A percentile compares a stretch with the other conserved stretches of the same genome.
These are phyloP conservation scores for Drosophila melanogaster DNA, from an alignment of 1,140 invertebrate genomes.

Conservation along the genomic window Release_6_plus_ISO1_MT NT_033779.5:11752501-11753000, in stretches of 20 bases:
- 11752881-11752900: constrained; percentile 18
- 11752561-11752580: constrained; percentile 68
- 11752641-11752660: constrained; percentile 67
- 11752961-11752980: background rate
- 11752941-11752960: background rate
- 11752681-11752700: constrained; percentile 43
- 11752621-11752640: constrained; percentile 83
- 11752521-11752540: constrained; percentile 24
- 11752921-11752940: constrained; percentile 2
- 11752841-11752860: constrained; percentile 33
- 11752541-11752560: constrained; percentile 37
- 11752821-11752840: constrained; percentile 60
- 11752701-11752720: background rate
- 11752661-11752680: constrained; percentile 61
- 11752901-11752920: constrained; percentile 18
- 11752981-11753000: background rate
- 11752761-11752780: constrained; percentile 78
- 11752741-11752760: constrained; percentile 75
- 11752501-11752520: constrained; percentile 42
- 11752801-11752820: constrained; percentile 58
- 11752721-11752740: constrained; percentile 26
- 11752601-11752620: constrained; percentile 80
- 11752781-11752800: constrained; percentile 69
- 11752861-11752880: constrained; percentile 42
- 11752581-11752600: constrained; percentile 41